Percentiles rank a stretch among this genome's conserved stretches.
phyloP scores from a whole-genome alignment of 2,888 invertebrate genomes.

The Acronicta psi region DNA sequence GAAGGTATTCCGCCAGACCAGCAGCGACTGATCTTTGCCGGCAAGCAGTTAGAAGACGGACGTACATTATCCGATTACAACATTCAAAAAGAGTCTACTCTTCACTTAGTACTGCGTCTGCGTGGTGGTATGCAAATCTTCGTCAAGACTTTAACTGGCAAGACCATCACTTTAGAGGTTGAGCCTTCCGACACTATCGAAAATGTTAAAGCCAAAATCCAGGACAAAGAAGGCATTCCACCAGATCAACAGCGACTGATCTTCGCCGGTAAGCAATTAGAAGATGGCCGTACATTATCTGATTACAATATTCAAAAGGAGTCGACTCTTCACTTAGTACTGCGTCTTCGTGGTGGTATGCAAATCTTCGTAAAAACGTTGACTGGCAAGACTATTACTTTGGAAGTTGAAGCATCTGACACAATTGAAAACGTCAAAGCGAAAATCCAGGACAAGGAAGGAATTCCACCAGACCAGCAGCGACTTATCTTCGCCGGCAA shows the following conservation, averaged over 20 bases:
- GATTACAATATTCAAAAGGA: slow-evolving; percentile 54
- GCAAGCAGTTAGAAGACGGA: slow-evolving; percentile 71
- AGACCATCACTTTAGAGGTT: slow-evolving; percentile 46
- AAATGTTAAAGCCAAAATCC: slow-evolving; percentile 51
- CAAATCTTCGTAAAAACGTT: slow-evolving; percentile 51
- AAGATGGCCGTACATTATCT: slow-evolving; percentile 35
- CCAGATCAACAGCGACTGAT: slow-evolving; percentile 53
- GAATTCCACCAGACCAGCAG: slow-evolving; percentile 53
- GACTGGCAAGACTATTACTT: slow-evolving; percentile 48
- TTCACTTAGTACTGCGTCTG: slow-evolving; percentile 58
- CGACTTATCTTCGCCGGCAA: slow-evolving; percentile 51
- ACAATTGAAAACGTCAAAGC: slow-evolving; percentile 54
- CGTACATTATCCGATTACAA: slow-evolving; percentile 54
- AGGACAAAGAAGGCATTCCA: slow-evolving; percentile 52
- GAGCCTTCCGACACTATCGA: slow-evolving; percentile 51
- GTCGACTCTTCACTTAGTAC: slow-evolving; percentile 35
- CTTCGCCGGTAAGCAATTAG: slow-evolving; percentile 51
- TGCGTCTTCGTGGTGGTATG: slow-evolving; percentile 54
- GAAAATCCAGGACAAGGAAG: slow-evolving; percentile 51
- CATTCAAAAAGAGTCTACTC: slow-evolving; percentile 71
- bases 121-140: slow-evolving; percentile 73
- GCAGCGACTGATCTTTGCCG: slow-evolving; percentile 65
- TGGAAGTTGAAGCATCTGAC: slow-evolving; percentile 46
- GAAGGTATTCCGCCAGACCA: slow-evolving; percentile 70
- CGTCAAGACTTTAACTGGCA: slow-evolving; percentile 49